Evolutionary conservation across 2,113 vertebrate genomes (phyloP), one percentile per base, ranked within the genome.

Genomic region (Chamaetylas fuelleborni): DNA sequence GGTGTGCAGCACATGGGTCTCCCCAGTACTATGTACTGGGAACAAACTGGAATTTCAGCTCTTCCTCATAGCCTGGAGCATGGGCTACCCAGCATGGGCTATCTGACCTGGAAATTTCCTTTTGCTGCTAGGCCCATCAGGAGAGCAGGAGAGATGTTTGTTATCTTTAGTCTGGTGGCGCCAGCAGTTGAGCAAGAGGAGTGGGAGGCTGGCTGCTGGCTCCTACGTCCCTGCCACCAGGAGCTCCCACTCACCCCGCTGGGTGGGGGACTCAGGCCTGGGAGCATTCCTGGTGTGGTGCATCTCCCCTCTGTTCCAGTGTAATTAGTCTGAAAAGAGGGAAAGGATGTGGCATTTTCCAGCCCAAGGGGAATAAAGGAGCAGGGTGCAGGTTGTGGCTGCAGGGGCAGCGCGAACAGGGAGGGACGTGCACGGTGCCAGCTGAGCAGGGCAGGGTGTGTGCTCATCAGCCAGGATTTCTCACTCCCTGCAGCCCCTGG

Each of bases 151-250:
- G 70, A 24, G 47, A 25, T 73, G 51, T 66, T 88, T 88, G 36
- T 92, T 90, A 66, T 86, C 72, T 86, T 85, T 31, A 36, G 29
- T 69, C 72, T 90, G 26, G 56, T 64, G 94, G 92, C 19, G n/a
- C 89, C 83, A 78, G 72, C 0, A 1, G 81, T 95, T 94, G 94
- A 89, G 88, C 86, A 95, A 95, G 88, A 92, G n/a, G 64, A 92
- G 82, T 65, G 3, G 65, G 69, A 76, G 74, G 66, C 28, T 43
- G 2, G 61, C 74, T 80, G 33, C 51, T 4, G 69, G 76, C n/a
- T 66, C 38, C 80, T 84, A 33, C 64, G 45, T 23, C 78, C 1
- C 0, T 60, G 86, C 82, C 71, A 78, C 62, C 61, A 10, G 0
- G 58, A 70, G 58, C 64, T 92, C 80, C 82, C 23, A 73, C 51